Percentiles rank a stretch among this genome's conserved stretches.
phyloP scores from a whole-genome alignment of 2,797 vertebrate species.

The Chrysocyon brachyurus region DNA sequence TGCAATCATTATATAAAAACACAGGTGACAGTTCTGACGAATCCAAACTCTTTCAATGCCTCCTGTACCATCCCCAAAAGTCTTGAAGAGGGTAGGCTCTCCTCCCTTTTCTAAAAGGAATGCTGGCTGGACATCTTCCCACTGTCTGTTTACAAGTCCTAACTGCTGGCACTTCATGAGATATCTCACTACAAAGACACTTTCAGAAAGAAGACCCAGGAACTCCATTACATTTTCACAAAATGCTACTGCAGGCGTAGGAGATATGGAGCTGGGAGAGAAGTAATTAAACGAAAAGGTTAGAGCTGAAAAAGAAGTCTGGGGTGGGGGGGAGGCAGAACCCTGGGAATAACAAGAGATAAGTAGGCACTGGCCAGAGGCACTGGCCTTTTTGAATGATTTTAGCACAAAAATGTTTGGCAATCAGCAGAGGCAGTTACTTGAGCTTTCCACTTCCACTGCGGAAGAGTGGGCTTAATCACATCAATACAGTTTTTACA shows the following conservation, averaged over 20 bases:
- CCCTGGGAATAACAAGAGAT: slow-evolving; percentile 50
- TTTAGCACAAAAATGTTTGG: slow-evolving; percentile 35
- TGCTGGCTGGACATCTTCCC: neutral
- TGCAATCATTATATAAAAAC: neutral
- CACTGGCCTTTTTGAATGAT: slow-evolving; percentile 65
- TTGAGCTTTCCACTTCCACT: neutral
- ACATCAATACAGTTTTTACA: neutral
- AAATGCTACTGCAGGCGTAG: slow-evolving; percentile 35
- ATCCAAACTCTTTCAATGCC: neutral
- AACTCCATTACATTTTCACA: slow-evolving; percentile 71
- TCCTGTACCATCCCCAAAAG: rapidly evolving
- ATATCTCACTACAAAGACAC: neutral
- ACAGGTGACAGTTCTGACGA: neutral
- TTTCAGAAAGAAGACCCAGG: neutral
- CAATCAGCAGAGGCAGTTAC: neutral
- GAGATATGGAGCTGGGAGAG: slow-evolving; percentile 22
- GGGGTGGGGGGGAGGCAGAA: neutral
- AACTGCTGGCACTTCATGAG: neutral
- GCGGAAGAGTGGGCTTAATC: neutral
- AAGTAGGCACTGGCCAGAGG: slow-evolving; percentile 62
- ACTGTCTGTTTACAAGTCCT: neutral
- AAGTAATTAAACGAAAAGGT: slow-evolving; percentile 81
- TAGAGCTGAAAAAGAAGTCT: slow-evolving; percentile 60
- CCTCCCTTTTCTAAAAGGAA: neutral
- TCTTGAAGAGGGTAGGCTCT: neutral